Evolutionary conservation across 2,888 invertebrate genomes (phyloP), one percentile per base, ranked within the genome.

Genomic region (Leptarthrus brevirostris): DNA sequence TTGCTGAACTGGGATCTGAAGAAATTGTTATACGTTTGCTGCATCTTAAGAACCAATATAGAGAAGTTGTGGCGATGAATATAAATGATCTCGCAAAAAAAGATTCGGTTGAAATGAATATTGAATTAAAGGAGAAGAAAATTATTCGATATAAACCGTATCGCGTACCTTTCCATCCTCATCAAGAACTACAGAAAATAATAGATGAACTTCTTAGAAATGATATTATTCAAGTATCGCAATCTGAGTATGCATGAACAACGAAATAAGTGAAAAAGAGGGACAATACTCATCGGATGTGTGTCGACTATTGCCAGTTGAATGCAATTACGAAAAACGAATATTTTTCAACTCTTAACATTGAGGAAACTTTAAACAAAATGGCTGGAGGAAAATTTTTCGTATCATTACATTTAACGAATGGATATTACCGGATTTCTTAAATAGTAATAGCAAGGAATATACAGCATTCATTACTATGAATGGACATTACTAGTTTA

Each of bases 121-220:
- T 56, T 0, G 24, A 56, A 14, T 30, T 30, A 30, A 30, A 30
- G 8, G 30, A 30, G 8, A 30, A 1, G 0, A 1, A 30, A 8
- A 1, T 8, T 8, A 30, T 30, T 30, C 30, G 30, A 4, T 30
- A 30, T 30, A 30, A 30, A 30, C 30, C 30, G 8, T 30, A 30
- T 30, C 30, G 1, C 30, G 1, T 30, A 8, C 1, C 30, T 8
- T 30, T 5, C 8, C 30, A 30, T 30, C 30, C 3, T 5, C 4
- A 30, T 5, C 4, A 30, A 30, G 5, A 6, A 30, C 8, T 1
- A 24, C 30, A 70, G 14, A 22, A 2, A 4, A 44, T 22, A 2
- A 49, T 70, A 12, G 18, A 34, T 5, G 70, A 70, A 1, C 70
- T 70, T 22, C 14, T 70, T 18, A 14, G 52, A 20, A 49, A 47